phyloP scores from a whole-genome alignment of 2,888 invertebrate species.

The Tridacna crocea region DNA sequence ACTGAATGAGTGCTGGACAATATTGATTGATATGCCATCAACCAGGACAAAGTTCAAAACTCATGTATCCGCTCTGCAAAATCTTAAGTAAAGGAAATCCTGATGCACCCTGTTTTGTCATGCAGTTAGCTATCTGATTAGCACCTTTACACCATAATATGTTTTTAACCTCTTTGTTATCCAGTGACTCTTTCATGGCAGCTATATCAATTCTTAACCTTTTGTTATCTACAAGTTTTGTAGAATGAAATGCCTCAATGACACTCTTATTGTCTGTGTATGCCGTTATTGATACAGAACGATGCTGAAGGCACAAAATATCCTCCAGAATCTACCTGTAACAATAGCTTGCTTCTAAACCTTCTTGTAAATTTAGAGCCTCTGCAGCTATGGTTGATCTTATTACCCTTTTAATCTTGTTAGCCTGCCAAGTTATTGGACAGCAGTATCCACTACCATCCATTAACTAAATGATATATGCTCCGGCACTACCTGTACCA shows the following conservation, averaged over 20 bases:
- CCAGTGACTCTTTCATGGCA: neutral
- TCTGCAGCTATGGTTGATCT: slow-evolving; percentile 54
- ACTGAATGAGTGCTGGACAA: too few relatives aligned
- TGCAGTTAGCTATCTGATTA: slow-evolving; percentile 26
- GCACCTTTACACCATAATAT: slow-evolving; percentile 12
- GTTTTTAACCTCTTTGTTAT: slow-evolving; percentile 17
- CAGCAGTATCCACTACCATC: slow-evolving; percentile 47
- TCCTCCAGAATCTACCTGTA: slow-evolving; percentile 32
- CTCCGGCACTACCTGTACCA: too few relatives aligned
- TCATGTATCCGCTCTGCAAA: too few relatives aligned
- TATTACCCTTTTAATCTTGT: slow-evolving; percentile 59
- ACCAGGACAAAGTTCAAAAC: neutral
- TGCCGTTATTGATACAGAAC: slow-evolving; percentile 36
- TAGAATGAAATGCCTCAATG: slow-evolving; percentile 37
- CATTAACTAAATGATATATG: too few relatives aligned
- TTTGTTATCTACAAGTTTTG: slow-evolving; percentile 47
- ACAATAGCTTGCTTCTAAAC: slow-evolving; percentile 23
- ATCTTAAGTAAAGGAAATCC: slow-evolving; percentile 19
- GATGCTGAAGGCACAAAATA: neutral
- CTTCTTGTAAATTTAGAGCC: slow-evolving; percentile 46
- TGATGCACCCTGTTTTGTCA: slow-evolving; percentile 47
- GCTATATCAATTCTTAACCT: neutral
- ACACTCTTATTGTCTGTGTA: slow-evolving; percentile 45
- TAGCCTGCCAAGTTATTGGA: slow-evolving; percentile 53
- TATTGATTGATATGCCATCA: too few relatives aligned